phyloP scores from a whole-genome alignment of 1,140 invertebrate genomes.

The Anastrepha obliqua region DNA sequence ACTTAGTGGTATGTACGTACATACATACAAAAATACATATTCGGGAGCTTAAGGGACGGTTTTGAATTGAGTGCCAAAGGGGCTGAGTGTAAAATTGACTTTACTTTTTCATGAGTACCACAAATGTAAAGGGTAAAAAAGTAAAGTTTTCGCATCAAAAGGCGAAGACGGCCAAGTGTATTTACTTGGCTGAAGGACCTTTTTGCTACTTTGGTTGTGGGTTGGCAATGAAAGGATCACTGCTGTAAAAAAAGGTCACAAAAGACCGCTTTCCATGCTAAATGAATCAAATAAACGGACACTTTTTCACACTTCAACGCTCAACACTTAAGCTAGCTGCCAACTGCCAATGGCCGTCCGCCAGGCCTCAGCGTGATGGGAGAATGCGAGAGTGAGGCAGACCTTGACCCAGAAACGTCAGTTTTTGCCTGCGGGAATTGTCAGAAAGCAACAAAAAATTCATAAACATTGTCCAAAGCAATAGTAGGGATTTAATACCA shows the following conservation, averaged over 20 bases:
- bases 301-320: slow-evolving; percentile 38
- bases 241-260: slow-evolving; percentile 19
- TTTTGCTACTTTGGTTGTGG: not conserved
- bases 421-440: slow-evolving; percentile 7
- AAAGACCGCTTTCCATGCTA: not conserved
- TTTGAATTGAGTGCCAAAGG: not conserved
- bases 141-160: not conserved
- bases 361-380: not conserved
- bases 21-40: not conserved
- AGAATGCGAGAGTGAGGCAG: not conserved
- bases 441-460: not conserved
- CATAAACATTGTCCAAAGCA: slow-evolving; percentile 1
- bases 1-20: not conserved
- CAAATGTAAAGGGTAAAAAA: not conserved
- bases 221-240: not conserved
- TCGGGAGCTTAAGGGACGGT: not conserved
- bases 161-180: not conserved
- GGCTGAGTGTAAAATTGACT: not conserved
- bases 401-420: slow-evolving; percentile 40
- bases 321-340: not conserved
- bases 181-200: not conserved
- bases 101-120: not conserved
- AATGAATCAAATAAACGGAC: slow-evolving; percentile 16
- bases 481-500: not conserved
- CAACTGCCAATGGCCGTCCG: not conserved